Percentiles rank a stretch among this genome's conserved stretches.
Evolutionary conservation across 2,113 vertebrate species (phyloP).

Genomic region (Phaetusa simplex): DNA sequence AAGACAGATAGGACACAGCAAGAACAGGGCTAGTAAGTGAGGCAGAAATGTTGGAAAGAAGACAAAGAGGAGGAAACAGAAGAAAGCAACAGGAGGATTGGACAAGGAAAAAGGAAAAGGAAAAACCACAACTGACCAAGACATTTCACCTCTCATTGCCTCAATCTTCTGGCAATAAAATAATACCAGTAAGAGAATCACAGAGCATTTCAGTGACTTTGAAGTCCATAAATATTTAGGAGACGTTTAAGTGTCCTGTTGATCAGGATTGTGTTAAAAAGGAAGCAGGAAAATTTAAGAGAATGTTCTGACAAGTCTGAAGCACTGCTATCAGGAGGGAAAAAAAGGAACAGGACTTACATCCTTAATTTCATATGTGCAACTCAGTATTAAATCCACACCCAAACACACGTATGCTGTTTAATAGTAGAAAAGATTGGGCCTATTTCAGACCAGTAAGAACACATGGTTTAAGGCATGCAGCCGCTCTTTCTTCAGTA

Average conservation of each 20-base stretch:
- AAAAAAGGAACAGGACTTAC: not conserved
- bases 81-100: not conserved
- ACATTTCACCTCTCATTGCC: not conserved
- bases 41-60: slow-evolving; percentile 7
- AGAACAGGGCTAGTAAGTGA: not conserved
- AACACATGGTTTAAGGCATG: slow-evolving; percentile 39
- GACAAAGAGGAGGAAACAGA: not conserved
- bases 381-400: slow-evolving; percentile 19
- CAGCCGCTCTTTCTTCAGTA: slow-evolving; percentile 4
- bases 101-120: not conserved
- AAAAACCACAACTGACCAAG: not conserved
- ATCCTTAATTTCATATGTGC: not conserved
- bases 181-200: not conserved
- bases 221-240: slow-evolving; percentile 31
- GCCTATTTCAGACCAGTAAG: slow-evolving; percentile 45
- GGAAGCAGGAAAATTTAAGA: not conserved
- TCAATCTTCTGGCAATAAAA: slow-evolving; percentile 11
- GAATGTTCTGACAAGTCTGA: not conserved
- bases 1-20: not conserved
- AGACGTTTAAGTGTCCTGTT: not conserved
- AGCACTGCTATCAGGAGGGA: not conserved
- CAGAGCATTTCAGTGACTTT: not conserved
- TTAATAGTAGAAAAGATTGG: slow-evolving; percentile 28
- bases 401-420: not conserved
- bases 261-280: not conserved